A percentile compares a stretch with the other conserved stretches of the same genome.
phyloP scores from a whole-genome alignment of 2,113 vertebrate species.

The Charina bottae region DNA sequence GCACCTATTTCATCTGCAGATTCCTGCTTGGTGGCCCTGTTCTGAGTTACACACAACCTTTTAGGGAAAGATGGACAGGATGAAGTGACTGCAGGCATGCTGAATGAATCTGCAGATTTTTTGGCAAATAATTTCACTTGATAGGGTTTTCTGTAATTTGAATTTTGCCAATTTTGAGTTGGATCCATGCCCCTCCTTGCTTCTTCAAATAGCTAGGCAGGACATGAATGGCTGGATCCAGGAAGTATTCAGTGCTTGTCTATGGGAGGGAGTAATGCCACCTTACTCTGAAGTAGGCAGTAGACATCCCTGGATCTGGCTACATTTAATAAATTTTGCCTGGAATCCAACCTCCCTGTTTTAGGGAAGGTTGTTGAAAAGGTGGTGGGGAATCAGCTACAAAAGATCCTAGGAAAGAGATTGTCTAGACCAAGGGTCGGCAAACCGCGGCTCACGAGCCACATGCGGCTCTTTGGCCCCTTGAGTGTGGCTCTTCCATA shows the following conservation, averaged over 20 bases:
- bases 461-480: too few relatives aligned
- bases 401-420: background rate
- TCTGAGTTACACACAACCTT: background rate
- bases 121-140: background rate
- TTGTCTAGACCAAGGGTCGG: too few relatives aligned
- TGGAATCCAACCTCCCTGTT: background rate
- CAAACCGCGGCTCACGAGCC: too few relatives aligned
- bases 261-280: background rate
- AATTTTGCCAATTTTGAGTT: background rate
- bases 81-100: background rate
- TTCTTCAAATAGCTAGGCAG: background rate
- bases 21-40: background rate
- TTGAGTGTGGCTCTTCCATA: too few relatives aligned
- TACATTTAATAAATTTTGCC: background rate
- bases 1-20: background rate
- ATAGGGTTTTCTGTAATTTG: background rate
- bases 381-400: background rate
- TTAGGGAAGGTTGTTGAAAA: background rate
- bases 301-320: background rate
- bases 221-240: background rate
- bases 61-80: background rate
- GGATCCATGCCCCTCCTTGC: background rate
- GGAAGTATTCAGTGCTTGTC: background rate
- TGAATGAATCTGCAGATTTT: background rate
- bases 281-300: background rate